A percentile compares a stretch with the other conserved stretches of the same genome.
These are phyloP conservation scores for Patella pellucida DNA, from an alignment of 2,888 invertebrate genomes.

Conservation along the genomic window DNA sequence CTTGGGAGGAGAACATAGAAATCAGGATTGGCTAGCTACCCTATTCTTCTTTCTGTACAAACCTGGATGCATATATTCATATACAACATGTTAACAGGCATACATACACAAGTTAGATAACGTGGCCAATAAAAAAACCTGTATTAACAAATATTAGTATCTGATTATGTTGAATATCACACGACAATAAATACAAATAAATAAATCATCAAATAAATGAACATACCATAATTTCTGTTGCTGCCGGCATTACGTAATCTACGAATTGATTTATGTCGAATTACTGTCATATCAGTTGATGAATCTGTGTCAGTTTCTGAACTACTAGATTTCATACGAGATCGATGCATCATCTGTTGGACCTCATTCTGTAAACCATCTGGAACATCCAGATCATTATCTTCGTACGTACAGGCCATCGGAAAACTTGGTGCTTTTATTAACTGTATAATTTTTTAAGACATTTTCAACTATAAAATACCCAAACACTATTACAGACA, in stretches of 20 bases:
- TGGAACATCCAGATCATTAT: slow-evolving; percentile 56
- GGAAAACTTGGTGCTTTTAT: slow-evolving; percentile 64
- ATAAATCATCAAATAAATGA: background rate
- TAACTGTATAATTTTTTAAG: slow-evolving; percentile 44
- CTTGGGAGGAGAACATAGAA: too few species aligned
- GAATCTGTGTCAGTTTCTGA: slow-evolving; percentile 69
- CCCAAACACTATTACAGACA: too few species aligned
- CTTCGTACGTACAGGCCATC: slow-evolving; percentile 64
- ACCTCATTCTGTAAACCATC: slow-evolving; percentile 67
- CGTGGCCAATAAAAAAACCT: background rate
- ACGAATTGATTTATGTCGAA: slow-evolving; percentile 55
- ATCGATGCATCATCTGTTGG: slow-evolving; percentile 58
- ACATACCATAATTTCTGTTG: slow-evolving; percentile 65
- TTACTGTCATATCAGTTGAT: slow-evolving; percentile 69
- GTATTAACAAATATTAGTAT: background rate
- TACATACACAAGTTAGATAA: background rate
- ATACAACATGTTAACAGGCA: too few species aligned
- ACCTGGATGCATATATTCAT: too few species aligned
- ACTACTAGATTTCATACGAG: slow-evolving; percentile 61
- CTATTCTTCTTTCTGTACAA: too few species aligned
- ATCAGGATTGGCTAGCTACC: too few species aligned
- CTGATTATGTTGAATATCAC: background rate
- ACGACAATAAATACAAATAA: background rate
- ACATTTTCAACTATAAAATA: too few species aligned
- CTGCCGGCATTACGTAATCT: slow-evolving; percentile 58